A percentile compares a stretch with the other conserved stretches of the same genome.
These are phyloP conservation scores for Hippocampus comes DNA, from an alignment of 2,113 vertebrate species.

Conservation along the genomic window DNA sequence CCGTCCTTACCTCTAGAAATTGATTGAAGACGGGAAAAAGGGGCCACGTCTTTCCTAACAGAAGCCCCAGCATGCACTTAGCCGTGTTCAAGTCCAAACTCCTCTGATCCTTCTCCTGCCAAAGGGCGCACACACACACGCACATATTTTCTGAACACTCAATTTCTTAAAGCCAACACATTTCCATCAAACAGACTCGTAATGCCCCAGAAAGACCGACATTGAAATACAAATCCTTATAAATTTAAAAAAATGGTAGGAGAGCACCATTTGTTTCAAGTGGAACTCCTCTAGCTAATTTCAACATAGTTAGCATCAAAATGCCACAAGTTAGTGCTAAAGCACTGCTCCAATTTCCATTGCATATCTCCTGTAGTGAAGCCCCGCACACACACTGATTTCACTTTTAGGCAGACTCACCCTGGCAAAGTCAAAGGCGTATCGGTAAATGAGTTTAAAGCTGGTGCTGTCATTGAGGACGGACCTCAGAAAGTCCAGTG, in stretches of 20 bases:
- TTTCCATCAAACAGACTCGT: too few species aligned
- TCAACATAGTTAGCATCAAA: too few species aligned
- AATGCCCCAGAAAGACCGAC: too few species aligned
- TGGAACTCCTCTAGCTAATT: too few species aligned
- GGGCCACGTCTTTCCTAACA: constrained; percentile 97
- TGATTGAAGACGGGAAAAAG: constrained; percentile 99
- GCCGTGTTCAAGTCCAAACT: constrained; percentile 99
- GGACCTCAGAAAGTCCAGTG: constrained; percentile 96
- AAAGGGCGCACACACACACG: constrained; percentile 7
- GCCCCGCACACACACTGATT: not conserved
- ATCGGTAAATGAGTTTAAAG: constrained; percentile 99
- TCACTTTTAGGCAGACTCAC: constrained; percentile 73
- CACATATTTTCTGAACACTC: too few species aligned
- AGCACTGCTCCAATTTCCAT: too few species aligned
- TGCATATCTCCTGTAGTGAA: too few species aligned
- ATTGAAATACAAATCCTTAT: too few species aligned
- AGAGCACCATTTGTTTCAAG: too few species aligned
- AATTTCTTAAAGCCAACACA: too few species aligned
- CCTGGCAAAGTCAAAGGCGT: constrained; percentile 98
- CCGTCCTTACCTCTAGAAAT: constrained; percentile 88
- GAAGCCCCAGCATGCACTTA: constrained; percentile 98
- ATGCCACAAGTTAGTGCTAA: too few species aligned
- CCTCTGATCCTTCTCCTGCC: constrained; percentile 97
- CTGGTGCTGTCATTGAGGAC: constrained; percentile 94
- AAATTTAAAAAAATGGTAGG: too few species aligned